These are phyloP conservation scores for Eublepharis macularius DNA, from an alignment of 2,113 vertebrate genomes.

Conservation along the genomic window DNA sequence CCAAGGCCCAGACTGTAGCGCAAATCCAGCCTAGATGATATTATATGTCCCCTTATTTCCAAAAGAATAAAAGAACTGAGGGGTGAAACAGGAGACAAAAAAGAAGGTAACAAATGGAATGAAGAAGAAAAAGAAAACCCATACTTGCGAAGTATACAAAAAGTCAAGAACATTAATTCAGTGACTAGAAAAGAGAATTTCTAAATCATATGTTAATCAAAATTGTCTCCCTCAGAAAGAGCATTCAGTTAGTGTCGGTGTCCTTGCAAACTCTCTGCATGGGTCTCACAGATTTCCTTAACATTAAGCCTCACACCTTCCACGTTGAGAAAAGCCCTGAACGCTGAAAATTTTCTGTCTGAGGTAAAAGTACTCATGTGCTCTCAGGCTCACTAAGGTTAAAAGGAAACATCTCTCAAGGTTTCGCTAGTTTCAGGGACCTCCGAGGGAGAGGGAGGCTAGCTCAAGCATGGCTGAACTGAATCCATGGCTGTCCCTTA, in stretches of 20 bases:
- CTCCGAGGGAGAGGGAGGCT: too few relatives aligned
- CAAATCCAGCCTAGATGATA: not conserved
- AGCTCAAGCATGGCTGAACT: too few relatives aligned
- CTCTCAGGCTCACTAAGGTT: too few relatives aligned
- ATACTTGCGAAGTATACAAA: not conserved
- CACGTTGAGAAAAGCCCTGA: not conserved
- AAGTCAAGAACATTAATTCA: not conserved
- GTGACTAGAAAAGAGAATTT: not conserved
- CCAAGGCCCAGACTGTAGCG: accelerated
- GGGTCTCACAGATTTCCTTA: not conserved
- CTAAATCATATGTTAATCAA: not conserved
- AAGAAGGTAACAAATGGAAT: not conserved
- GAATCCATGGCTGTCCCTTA: too few relatives aligned
- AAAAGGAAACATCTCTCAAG: too few relatives aligned
- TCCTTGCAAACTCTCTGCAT: not conserved
- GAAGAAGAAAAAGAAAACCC: not conserved
- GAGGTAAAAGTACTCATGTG: too few relatives aligned
- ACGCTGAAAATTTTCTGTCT: not conserved
- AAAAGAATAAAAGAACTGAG: not conserved
- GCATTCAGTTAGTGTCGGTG: not conserved
- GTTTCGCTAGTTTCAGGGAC: too few relatives aligned
- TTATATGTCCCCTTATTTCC: not conserved
- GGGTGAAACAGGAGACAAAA: not conserved
- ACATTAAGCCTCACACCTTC: not conserved
- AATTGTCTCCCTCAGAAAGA: not conserved